Conservation (phyloP, 2,797 vertebrate genomes). For the Basileuterus tristriatus region DNA sequence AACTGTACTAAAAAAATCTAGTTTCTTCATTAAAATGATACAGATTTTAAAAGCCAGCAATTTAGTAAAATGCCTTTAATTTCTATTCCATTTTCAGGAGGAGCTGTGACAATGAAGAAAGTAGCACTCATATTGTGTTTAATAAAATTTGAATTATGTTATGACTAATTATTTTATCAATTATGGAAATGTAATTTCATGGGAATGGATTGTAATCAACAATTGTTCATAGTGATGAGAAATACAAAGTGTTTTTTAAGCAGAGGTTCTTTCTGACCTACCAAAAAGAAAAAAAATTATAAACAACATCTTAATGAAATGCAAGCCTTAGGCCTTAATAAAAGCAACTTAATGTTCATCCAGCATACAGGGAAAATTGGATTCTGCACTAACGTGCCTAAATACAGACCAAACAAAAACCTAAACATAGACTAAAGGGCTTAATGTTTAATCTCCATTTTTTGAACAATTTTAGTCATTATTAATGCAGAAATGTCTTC, state of each 20-base stretch:
- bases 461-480: neutral
- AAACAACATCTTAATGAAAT: neutral
- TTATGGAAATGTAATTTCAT: neutral
- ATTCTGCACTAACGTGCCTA: neutral
- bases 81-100: neutral
- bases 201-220: neutral
- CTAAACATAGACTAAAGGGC: neutral
- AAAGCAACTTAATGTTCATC: neutral
- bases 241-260: neutral
- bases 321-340: neutral
- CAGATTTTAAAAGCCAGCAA: neutral
- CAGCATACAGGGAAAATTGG: neutral
- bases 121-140: neutral
- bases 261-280: neutral
- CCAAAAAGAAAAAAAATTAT: neutral
- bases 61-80: neutral
- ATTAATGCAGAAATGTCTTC: neutral
- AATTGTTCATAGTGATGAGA: neutral
- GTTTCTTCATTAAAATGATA: neutral
- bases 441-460: neutral
- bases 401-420: neutral
- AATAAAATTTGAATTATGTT: neutral
- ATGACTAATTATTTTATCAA: neutral
- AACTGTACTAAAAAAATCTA: neutral
- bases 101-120: neutral